These are phyloP conservation scores for Agriopis marginaria DNA, from an alignment of 2,888 invertebrate genomes.

Conservation along the genomic window DNA sequence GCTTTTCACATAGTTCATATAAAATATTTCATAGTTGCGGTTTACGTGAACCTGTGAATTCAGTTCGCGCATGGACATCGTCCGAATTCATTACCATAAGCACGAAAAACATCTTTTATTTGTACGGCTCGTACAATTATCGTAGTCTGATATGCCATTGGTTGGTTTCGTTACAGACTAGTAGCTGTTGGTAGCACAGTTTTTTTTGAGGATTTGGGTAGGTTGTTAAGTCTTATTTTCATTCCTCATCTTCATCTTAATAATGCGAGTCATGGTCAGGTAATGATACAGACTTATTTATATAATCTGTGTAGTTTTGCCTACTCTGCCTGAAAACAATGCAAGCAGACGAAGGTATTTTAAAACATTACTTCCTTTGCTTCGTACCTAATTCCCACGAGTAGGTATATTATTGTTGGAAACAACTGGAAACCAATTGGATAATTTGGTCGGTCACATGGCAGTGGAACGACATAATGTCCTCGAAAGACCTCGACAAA, in stretches of 20 bases:
- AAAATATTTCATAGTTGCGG: no score
- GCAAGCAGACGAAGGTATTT: constrained; percentile 12
- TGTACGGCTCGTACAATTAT: no score
- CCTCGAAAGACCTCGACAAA: background rate
- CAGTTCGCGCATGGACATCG: no score
- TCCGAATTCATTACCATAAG: no score
- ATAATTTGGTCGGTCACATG: constrained; percentile 21
- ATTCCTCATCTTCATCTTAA: background rate
- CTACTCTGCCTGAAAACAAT: constrained; percentile 16
- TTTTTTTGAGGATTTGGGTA: background rate
- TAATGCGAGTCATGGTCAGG: background rate
- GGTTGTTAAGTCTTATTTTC: background rate
- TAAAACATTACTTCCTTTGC: constrained; percentile 16
- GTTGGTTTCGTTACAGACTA: background rate
- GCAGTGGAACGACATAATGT: background rate
- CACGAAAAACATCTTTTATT: no score
- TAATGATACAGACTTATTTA: no score
- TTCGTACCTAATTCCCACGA: constrained; percentile 24
- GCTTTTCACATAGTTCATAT: no score
- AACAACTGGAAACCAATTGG: constrained; percentile 21
- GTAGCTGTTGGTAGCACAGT: background rate
- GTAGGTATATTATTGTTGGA: constrained; percentile 16
- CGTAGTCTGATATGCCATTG: no score
- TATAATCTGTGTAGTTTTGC: no score
- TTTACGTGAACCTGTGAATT: no score